These are phyloP conservation scores for Dioctria linearis DNA, from an alignment of 2,888 invertebrate species.

Conservation along the genomic window DNA sequence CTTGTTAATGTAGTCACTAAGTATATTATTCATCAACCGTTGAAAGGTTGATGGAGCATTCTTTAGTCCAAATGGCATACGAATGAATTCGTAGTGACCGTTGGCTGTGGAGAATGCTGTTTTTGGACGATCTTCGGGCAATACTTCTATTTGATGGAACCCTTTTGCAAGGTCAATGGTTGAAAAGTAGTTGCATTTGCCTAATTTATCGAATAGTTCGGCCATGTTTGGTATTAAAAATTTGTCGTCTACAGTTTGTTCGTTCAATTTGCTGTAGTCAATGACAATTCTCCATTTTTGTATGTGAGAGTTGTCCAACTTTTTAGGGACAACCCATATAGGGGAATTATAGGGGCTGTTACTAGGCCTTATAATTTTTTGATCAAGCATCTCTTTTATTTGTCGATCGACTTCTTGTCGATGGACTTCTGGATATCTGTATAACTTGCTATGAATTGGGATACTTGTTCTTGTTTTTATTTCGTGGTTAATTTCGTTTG, in stretches of 20 bases:
- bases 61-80: too few relatives aligned
- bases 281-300: conserved; percentile 57
- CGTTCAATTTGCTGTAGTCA: background rate
- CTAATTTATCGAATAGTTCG: too few relatives aligned
- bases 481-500: conserved; percentile 32
- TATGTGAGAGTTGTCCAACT: conserved; percentile 50
- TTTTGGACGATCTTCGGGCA: too few relatives aligned
- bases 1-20: too few relatives aligned
- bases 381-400: conserved; percentile 38
- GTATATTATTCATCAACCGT: too few relatives aligned
- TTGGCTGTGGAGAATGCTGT: too few relatives aligned
- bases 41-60: too few relatives aligned
- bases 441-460: conserved; percentile 53
- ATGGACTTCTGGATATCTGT: conserved; percentile 33
- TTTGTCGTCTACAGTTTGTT: too few relatives aligned
- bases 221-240: too few relatives aligned
- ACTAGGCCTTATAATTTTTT: conserved; percentile 60
- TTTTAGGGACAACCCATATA: conserved; percentile 56
- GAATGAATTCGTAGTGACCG: too few relatives aligned
- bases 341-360: conserved; percentile 53
- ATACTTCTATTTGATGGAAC: conserved; percentile 14
- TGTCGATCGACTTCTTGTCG: conserved; percentile 27
- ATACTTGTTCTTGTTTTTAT: conserved; percentile 51
- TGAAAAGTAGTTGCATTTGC: too few relatives aligned
- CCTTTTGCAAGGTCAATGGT: conserved; percentile 56